A percentile compares a stretch with the other conserved stretches of the same genome.
Conservation (phyloP, 2,888 invertebrate species). For the Dexiosoma caninum region DNA sequence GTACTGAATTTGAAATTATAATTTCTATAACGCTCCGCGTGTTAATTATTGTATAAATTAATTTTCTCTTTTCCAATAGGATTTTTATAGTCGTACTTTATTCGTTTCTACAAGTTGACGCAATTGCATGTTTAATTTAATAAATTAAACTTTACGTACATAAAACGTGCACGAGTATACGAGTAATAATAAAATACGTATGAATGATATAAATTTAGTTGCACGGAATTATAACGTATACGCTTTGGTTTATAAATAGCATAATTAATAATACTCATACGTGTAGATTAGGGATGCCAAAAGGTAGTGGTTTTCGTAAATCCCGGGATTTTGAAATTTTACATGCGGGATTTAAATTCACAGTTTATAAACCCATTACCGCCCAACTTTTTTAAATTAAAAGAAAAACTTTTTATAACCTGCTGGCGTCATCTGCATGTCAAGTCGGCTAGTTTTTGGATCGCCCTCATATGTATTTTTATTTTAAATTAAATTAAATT, state of each 20-base stretch:
- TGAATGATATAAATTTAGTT: slow-evolving; percentile 1
- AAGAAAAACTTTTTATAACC: too few relatives aligned
- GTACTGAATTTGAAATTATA: not conserved
- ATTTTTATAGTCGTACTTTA: not conserved
- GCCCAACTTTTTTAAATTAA: too few relatives aligned
- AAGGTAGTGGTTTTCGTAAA: too few relatives aligned
- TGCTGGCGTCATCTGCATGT: too few relatives aligned
- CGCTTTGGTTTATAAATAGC: not conserved
- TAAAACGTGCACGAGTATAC: too few relatives aligned
- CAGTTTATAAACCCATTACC: too few relatives aligned
- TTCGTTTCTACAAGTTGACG: not conserved
- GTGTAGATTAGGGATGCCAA: not conserved
- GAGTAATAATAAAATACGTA: not conserved
- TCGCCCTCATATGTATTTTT: too few relatives aligned
- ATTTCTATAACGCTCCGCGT: not conserved
- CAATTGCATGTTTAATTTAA: not conserved
- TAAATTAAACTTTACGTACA: not conserved
- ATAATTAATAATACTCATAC: slow-evolving; percentile 26
- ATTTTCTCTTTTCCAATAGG: not conserved
- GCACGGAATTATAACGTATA: slow-evolving; percentile 4
- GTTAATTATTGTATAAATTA: not conserved
- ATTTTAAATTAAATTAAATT: too few relatives aligned
- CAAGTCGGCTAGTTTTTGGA: too few relatives aligned
- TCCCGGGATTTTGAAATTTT: too few relatives aligned
- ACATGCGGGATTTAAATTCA: too few relatives aligned